Base-by-base conservation (phyloP, 2,113 vertebrate genomes). In the Loxodonta africana region DNA sequence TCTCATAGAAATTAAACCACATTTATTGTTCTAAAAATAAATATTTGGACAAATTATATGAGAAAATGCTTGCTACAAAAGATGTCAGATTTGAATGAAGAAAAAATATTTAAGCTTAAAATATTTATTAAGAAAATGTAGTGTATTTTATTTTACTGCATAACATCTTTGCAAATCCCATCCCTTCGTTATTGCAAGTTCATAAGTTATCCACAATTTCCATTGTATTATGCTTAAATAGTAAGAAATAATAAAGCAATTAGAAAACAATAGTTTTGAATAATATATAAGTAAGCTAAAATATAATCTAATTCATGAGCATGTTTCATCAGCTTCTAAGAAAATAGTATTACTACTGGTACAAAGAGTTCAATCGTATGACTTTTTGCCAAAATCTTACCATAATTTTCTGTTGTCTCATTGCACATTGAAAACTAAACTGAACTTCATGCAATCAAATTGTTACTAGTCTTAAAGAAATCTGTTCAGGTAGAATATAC, bases 91-190 rank as follows among this genome's bases (percentile, higher is more conserved):
- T 88, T 82, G 48, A 91, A n/a, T 82, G 76, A 73, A 69, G 6
- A 67, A 21, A 87, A 90, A 89, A 51, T 41, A n/a, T 2, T n/a
- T 81, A 63, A 69, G 26, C 5, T 92, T 85, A 85, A 97, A 83
- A 87, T 53, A 51, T 60, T 44, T 5, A 51, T 17, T 73, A 81
- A 73, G 71, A 84, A 67, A 85, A 90, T 23, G 33, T 18, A 25
- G 20, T 71, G 14, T 84, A 44, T 85, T 95, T 65, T 33, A 51
- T 57, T 46, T 41, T 44, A 69, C 74, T 89, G 57, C 14, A 63
- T 82, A 9, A 4, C 5, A 30, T 86, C 6, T 83, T 94, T 96
- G 71, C 0, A 86, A 71, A 57, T 12, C 44, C 3, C 5, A 53
- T 30, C 6, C 8, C 6, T 91, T 95, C 21, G 73, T 86, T 92